phyloP scores from a whole-genome alignment of 2,113 vertebrate species.

The Pteronura brasiliensis region DNA sequence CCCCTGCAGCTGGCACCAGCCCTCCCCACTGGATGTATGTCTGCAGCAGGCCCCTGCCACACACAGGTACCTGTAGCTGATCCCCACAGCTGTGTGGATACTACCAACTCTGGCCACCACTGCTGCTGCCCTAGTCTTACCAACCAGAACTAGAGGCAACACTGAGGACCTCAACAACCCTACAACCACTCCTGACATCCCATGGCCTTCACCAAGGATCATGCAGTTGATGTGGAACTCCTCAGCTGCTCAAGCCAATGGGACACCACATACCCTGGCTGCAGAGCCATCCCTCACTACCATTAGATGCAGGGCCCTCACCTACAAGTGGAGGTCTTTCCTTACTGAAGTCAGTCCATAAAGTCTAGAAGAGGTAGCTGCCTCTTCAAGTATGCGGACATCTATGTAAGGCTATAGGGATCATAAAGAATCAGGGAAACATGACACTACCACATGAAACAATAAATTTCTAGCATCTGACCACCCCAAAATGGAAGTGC shows the following conservation, averaged over 20 bases:
- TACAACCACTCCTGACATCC: background rate
- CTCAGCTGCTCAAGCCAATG: background rate
- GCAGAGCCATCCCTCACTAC: background rate
- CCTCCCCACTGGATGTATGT: background rate
- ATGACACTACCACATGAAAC: background rate
- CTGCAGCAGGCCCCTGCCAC: background rate
- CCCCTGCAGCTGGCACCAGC: background rate
- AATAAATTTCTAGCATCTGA: background rate
- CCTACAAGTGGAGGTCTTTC: background rate
- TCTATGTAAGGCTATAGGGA: background rate
- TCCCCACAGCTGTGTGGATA: background rate
- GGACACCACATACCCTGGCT: background rate
- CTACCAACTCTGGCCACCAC: background rate
- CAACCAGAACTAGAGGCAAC: background rate
- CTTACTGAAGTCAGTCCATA: background rate
- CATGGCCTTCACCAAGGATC: background rate
- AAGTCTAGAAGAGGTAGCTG: background rate
- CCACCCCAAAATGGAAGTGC: background rate
- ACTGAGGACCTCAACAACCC: background rate
- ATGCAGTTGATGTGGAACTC: background rate
- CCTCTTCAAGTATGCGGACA: background rate
- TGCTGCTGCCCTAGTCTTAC: background rate
- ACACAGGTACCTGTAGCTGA: background rate
- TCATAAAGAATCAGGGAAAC: background rate
- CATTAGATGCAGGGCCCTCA: background rate